Percentiles rank a stretch among this genome's conserved stretches.
These are phyloP conservation scores for Acanthornis magna DNA, from an alignment of 2,797 vertebrate genomes.

Conservation along the genomic window DNA sequence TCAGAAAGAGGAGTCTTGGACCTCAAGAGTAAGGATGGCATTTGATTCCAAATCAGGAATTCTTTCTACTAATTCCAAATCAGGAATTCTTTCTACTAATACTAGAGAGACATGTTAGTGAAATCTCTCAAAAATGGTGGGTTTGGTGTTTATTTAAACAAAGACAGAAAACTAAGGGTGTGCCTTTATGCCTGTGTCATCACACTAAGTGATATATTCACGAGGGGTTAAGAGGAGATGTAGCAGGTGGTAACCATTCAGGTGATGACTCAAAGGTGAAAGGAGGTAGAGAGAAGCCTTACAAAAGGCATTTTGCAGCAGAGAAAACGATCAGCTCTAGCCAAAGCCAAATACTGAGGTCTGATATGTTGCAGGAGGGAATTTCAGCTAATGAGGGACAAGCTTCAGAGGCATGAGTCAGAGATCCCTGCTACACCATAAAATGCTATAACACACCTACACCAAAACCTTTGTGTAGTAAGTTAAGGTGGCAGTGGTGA, in stretches of 20 bases:
- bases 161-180: not conserved
- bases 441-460: not conserved
- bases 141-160: not conserved
- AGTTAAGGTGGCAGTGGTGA: not conserved
- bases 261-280: not conserved
- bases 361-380: not conserved
- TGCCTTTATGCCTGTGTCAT: not conserved
- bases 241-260: not conserved
- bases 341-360: not conserved
- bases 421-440: not conserved
- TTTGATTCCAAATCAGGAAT: not conserved
- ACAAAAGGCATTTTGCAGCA: not conserved
- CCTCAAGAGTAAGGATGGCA: not conserved
- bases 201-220: not conserved
- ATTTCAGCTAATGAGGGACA: not conserved
- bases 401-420: not conserved
- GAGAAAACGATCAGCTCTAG: not conserved
- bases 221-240: not conserved
- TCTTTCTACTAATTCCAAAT: not conserved
- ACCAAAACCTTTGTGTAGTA: not conserved
- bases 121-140: not conserved
- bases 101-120: not conserved
- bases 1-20: not conserved
- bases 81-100: not conserved
- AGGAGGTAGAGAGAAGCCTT: not conserved